Evolutionary conservation across 2,888 invertebrate genomes (phyloP).

Genomic region (Teleogryllus oceanicus): DNA sequence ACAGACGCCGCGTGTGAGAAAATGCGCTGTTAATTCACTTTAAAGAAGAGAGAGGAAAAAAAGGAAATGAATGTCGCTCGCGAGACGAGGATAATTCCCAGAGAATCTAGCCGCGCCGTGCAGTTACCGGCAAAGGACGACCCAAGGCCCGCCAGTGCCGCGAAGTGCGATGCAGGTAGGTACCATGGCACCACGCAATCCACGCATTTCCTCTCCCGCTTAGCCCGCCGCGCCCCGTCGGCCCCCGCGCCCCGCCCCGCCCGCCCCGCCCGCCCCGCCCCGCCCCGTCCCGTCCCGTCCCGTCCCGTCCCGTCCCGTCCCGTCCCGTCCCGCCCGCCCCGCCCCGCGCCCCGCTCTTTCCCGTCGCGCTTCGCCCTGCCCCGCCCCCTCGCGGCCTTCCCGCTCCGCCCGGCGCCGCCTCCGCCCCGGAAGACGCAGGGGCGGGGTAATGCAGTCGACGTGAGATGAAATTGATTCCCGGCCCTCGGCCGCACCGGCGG

Average conservation of each 20-base stretch:
- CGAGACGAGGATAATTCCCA: too few relatives aligned
- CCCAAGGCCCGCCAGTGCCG: too few relatives aligned
- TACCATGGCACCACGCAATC: too few relatives aligned
- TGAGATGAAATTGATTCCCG: conserved; percentile 7
- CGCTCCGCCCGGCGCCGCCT: background rate
- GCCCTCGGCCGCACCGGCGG: background rate
- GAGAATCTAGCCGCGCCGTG: too few relatives aligned
- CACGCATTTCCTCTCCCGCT: background rate
- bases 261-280: background rate
- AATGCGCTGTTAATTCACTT: too few relatives aligned
- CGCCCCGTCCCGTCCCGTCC: background rate
- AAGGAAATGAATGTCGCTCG: too few relatives aligned
- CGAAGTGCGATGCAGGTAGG: too few relatives aligned
- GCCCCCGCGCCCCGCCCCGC: background rate
- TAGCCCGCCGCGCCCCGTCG: background rate
- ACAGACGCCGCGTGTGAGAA: too few relatives aligned
- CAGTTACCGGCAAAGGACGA: too few relatives aligned
- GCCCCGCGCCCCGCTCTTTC: background rate
- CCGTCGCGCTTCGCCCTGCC: background rate
- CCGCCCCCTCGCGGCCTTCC: background rate
- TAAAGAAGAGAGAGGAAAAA: too few relatives aligned
- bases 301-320: background rate
- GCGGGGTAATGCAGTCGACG: conserved; percentile 18
- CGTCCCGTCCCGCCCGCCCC: background rate
- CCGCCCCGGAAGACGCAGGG: background rate